phyloP scores from a whole-genome alignment of 2,888 invertebrate genomes.

The Tubulanus polymorphus region DNA sequence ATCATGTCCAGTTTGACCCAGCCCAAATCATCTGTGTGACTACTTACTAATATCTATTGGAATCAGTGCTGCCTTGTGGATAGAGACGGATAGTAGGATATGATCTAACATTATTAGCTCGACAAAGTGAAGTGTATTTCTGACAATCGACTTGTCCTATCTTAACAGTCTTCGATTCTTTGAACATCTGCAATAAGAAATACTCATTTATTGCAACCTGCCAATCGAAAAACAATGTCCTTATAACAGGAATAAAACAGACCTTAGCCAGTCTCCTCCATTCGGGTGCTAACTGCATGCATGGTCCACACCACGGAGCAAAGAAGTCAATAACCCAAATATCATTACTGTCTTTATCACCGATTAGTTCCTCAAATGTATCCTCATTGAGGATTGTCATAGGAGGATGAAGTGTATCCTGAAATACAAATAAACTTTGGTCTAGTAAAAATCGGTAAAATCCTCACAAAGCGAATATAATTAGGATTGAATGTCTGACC shows the following conservation, averaged over 20 bases:
- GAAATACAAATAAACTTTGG: constrained; percentile 21
- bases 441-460: no score
- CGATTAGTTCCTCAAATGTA: constrained; percentile 59
- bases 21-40: no score
- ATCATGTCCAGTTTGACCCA: no score
- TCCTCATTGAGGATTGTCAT: constrained; percentile 60
- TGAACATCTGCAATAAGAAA: constrained; percentile 52
- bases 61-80: constrained; percentile 56
- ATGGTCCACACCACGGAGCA: constrained; percentile 73
- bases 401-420: constrained; percentile 55
- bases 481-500: constrained; percentile 55
- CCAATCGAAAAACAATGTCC: background rate
- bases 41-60: constrained; percentile 35
- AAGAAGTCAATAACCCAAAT: constrained; percentile 70
- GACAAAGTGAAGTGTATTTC: constrained; percentile 60
- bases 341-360: constrained; percentile 57
- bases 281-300: constrained; percentile 66
- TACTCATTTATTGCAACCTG: background rate
- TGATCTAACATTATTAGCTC: constrained; percentile 60
- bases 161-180: constrained; percentile 57
- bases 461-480: no score
- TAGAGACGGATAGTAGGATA: constrained; percentile 70
- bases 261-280: constrained; percentile 64
- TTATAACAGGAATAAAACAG: background rate
- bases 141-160: constrained; percentile 69